Conservation (phyloP, 2,113 vertebrate genomes). For the Notothenia coriiceps region DNA sequence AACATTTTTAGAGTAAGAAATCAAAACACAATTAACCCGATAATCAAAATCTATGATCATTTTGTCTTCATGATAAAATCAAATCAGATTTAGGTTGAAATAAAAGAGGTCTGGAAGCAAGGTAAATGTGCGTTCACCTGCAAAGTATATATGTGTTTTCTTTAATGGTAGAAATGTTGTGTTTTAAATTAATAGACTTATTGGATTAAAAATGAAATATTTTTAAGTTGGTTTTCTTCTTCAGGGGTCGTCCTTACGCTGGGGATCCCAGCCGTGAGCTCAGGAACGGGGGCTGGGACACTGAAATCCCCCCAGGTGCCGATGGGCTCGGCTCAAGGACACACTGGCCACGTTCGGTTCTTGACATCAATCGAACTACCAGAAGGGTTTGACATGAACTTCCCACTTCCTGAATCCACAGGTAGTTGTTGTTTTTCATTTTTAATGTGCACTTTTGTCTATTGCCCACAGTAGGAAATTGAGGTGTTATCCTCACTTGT, state of each 20-base stretch:
- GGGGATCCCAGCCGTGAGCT: constrained; percentile 82
- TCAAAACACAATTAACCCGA: neutral
- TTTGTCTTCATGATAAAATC: neutral
- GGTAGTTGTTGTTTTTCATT: constrained; percentile 37
- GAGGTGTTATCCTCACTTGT: neutral
- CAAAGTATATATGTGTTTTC: no score
- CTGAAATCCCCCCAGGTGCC: constrained; percentile 84
- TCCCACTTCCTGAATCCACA: constrained; percentile 82
- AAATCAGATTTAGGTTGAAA: neutral
- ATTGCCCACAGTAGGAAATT: neutral
- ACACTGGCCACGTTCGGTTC: constrained; percentile 97
- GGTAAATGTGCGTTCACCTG: no score
- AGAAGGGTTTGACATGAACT: constrained; percentile 89
- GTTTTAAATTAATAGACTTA: neutral
- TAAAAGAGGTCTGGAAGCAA: neutral
- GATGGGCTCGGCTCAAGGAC: constrained; percentile 94
- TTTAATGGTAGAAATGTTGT: neutral
- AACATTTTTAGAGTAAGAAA: neutral
- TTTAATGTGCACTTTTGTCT: neutral
- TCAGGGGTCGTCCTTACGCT: constrained; percentile 93
- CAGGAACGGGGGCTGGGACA: constrained; percentile 80
- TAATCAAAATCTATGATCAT: neutral
- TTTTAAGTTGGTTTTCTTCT: neutral
- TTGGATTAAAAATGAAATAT: neutral
- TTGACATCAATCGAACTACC: constrained; percentile 95